phyloP scores from a whole-genome alignment of 2,888 invertebrate genomes.

The Mythimna pallens region DNA sequence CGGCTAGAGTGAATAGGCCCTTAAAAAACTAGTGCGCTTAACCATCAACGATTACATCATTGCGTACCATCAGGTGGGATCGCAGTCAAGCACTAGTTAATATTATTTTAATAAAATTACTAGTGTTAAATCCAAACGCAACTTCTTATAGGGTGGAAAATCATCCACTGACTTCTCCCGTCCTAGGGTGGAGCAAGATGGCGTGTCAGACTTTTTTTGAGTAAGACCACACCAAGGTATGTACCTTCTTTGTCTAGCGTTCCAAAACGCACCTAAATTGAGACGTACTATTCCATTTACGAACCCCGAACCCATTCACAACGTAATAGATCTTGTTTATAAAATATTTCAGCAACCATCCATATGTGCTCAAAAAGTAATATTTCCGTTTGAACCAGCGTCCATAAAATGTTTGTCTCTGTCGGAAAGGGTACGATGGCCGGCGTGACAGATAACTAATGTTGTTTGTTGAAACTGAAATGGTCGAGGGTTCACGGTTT shows the following conservation, averaged over 20 bases:
- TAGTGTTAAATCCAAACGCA: neutral
- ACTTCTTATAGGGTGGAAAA: no score
- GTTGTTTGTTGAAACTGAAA: slow-evolving; percentile 78
- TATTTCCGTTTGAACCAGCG: slow-evolving; percentile 69
- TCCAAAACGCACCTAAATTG: slow-evolving; percentile 20
- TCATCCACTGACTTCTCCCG: no score
- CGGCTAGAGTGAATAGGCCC: no score
- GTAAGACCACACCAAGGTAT: no score
- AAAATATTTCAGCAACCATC: slow-evolving; percentile 63
- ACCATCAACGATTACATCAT: no score
- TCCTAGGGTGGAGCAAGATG: no score
- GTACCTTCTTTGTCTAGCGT: no score
- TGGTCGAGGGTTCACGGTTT: slow-evolving; percentile 71
- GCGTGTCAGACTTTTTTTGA: no score
- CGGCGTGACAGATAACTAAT: slow-evolving; percentile 82
- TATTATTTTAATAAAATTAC: neutral
- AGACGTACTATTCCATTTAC: slow-evolving; percentile 27
- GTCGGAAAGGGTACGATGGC: slow-evolving; percentile 72
- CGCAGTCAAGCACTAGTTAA: no score
- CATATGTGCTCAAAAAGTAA: slow-evolving; percentile 69
- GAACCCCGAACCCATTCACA: slow-evolving; percentile 48
- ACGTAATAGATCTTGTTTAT: slow-evolving; percentile 56
- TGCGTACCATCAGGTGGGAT: no score
- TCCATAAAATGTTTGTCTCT: slow-evolving; percentile 77
- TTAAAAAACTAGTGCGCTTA: no score